Percentiles rank a stretch among this genome's conserved stretches.
Conservation (phyloP, 2,888 invertebrate species). For the Labia minor region DNA sequence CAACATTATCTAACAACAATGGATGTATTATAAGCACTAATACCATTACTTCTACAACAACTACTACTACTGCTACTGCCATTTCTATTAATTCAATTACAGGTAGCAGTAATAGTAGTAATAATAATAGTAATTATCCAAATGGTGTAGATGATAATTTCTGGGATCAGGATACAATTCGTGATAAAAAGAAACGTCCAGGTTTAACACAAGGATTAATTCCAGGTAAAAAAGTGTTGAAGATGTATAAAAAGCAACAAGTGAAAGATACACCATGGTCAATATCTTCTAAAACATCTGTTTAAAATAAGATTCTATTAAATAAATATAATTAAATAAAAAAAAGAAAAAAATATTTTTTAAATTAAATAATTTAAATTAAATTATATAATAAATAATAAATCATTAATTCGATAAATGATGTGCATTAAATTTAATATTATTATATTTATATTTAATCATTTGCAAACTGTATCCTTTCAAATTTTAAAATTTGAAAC, state of each 20-base stretch:
- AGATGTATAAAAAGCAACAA: constrained; percentile 59
- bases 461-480: too few relatives aligned
- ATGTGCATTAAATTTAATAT: too few relatives aligned
- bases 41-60: constrained; percentile 29
- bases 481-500: too few relatives aligned
- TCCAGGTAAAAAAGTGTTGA: constrained; percentile 77
- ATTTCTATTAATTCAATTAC: background rate
- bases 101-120: too few relatives aligned
- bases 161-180: constrained; percentile 38
- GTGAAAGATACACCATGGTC: constrained; percentile 31
- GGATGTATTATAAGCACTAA: background rate
- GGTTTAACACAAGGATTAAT: constrained; percentile 65
- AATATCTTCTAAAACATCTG: background rate
- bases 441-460: too few relatives aligned
- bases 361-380: too few relatives aligned
- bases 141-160: constrained; percentile 45
- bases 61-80: constrained; percentile 27
- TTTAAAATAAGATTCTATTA: too few relatives aligned
- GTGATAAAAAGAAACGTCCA: constrained; percentile 55
- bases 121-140: constrained; percentile 37
- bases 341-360: too few relatives aligned
- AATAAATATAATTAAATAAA: too few relatives aligned
- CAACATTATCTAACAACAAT: constrained; percentile 32
- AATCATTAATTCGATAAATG: too few relatives aligned
- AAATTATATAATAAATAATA: too few relatives aligned